These are phyloP conservation scores for Mactromeris polynyma DNA, from an alignment of 2,888 invertebrate genomes.

Conservation along the genomic window DNA sequence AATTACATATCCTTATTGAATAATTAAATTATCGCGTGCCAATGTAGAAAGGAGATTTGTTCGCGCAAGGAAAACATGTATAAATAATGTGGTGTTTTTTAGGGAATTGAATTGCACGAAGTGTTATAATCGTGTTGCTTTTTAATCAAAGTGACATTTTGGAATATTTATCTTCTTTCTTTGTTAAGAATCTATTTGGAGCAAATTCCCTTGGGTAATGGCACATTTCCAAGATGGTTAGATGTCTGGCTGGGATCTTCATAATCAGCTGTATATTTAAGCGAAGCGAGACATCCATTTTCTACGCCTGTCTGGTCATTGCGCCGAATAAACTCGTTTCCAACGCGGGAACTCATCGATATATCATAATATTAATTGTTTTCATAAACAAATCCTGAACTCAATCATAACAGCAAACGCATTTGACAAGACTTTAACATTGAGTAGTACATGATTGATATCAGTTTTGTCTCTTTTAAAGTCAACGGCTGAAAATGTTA, in stretches of 20 bases:
- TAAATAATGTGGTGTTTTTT: not conserved
- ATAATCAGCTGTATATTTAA: not conserved
- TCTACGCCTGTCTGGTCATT: constrained; percentile 1
- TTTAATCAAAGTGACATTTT: not conserved
- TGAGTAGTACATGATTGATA: no score
- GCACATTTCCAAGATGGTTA: not conserved
- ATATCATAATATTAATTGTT: not conserved
- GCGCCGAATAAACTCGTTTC: not conserved
- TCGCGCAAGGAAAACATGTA: not conserved
- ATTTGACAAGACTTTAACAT: not conserved
- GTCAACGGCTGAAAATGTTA: no score
- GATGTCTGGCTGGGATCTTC: not conserved
- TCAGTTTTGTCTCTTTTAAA: no score
- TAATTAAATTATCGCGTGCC: not conserved
- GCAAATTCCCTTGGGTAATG: not conserved
- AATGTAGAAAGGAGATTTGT: not conserved
- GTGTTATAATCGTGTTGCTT: not conserved
- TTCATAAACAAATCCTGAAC: not conserved
- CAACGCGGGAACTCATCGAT: not conserved
- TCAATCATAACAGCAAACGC: not conserved
- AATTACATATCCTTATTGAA: not conserved
- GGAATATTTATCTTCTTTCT: not conserved
- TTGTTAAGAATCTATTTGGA: not conserved
- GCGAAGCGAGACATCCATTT: not conserved
- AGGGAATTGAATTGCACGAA: not conserved